Evolutionary conservation across 2,888 invertebrate genomes (phyloP).

Genomic region (Tenthredo livida): DNA sequence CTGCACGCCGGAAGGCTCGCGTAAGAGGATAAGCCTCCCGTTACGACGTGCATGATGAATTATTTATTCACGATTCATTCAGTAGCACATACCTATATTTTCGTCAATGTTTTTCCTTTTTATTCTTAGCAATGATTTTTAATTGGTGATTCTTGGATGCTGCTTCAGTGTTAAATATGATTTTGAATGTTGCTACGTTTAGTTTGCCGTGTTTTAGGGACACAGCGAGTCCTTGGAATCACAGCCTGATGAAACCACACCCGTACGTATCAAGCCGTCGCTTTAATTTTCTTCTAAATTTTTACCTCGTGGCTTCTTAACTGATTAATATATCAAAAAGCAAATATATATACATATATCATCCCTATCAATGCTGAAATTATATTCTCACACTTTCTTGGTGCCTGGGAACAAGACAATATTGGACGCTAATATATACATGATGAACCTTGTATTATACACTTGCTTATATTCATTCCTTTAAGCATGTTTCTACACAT

Average conservation of each 20-base stretch:
- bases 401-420: conserved; percentile 27
- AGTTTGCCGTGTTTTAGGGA: conserved; percentile 51
- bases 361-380: background rate
- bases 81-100: background rate
- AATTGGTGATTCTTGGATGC: conserved; percentile 61
- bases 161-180: conserved; percentile 63
- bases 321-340: conserved; percentile 47
- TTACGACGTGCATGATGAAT: conserved; percentile 46
- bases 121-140: background rate
- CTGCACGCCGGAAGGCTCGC: conserved; percentile 76
- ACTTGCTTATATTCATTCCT: conserved; percentile 45
- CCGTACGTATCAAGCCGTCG: conserved; percentile 84
- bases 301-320: conserved; percentile 54
- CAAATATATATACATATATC: background rate
- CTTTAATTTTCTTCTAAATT: conserved; percentile 67
- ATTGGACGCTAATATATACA: background rate
- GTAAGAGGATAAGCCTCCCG: conserved; percentile 69
- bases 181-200: conserved; percentile 78
- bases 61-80: conserved; percentile 27
- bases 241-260: conserved; percentile 84
- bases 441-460: conserved; percentile 23
- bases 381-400: background rate
- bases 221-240: conserved; percentile 56
- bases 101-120: conserved; percentile 34
- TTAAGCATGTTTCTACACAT: conserved; percentile 65